Conservation (phyloP, 2,113 vertebrate genomes). For the Poicephalus meyeri region DNA sequence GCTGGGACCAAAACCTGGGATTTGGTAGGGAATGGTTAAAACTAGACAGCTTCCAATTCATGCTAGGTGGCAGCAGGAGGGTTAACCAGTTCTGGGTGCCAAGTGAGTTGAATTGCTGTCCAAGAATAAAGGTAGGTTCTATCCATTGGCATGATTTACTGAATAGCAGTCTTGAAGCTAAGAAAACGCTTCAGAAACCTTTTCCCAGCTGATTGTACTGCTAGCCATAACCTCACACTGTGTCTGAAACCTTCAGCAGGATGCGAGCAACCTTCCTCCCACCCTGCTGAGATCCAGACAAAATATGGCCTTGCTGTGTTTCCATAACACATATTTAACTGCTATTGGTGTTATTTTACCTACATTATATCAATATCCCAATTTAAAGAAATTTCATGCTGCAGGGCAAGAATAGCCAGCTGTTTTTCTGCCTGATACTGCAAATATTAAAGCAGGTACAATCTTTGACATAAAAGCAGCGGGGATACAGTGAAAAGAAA, state of each 20-base stretch:
- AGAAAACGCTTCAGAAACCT: not conserved
- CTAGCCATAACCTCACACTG: not conserved
- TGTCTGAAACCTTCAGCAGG: not conserved
- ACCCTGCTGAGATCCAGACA: not conserved
- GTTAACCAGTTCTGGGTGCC: not conserved
- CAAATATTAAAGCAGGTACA: not conserved
- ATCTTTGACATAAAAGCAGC: constrained; percentile 22
- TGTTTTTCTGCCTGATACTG: not conserved
- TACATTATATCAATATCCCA: not conserved
- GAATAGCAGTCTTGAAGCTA: not conserved
- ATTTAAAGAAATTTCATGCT: not conserved
- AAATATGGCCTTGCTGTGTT: not conserved
- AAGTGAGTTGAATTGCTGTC: not conserved
- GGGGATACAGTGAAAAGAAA: not conserved
- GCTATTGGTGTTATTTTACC: not conserved
- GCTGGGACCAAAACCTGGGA: not conserved
- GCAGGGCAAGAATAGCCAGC: not conserved
- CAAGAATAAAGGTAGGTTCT: not conserved
- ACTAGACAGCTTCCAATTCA: not conserved
- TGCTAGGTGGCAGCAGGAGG: not conserved
- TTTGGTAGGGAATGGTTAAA: not conserved
- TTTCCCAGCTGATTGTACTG: not conserved
- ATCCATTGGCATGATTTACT: not conserved
- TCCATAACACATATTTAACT: not conserved
- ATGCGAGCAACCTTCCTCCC: not conserved